phyloP scores from a whole-genome alignment of 2,797 vertebrate species.

The Acestrorhynchus altus region DNA sequence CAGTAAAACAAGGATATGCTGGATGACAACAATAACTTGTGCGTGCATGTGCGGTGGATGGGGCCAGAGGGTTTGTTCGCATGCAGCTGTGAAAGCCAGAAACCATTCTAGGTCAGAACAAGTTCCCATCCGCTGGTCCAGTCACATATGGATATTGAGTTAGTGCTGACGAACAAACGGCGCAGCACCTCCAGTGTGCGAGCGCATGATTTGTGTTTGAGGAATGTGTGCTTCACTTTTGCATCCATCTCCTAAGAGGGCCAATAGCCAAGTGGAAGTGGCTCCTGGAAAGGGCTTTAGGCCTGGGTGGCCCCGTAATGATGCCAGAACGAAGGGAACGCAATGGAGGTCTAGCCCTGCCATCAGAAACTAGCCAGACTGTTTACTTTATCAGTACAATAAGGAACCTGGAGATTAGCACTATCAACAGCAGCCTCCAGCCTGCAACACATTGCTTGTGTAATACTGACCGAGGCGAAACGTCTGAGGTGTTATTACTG shows the following conservation, averaged over 20 bases:
- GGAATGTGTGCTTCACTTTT: neutral
- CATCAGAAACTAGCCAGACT: slow-evolving; percentile 69
- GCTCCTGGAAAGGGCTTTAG: slow-evolving; percentile 8
- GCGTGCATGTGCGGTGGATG: slow-evolving; percentile 1
- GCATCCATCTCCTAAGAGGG: neutral
- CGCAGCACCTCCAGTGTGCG: slow-evolving; percentile 33
- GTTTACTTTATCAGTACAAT: slow-evolving; percentile 71
- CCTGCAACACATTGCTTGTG: slow-evolving; percentile 43
- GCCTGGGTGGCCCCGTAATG: slow-evolving; percentile 27
- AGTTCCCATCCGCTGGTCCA: slow-evolving; percentile 66
- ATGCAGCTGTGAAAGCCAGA: slow-evolving; percentile 53
- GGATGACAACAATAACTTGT: neutral
- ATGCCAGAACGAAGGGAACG: slow-evolving; percentile 34
- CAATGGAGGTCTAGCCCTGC: slow-evolving; percentile 51
- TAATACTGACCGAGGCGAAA: slow-evolving; percentile 53
- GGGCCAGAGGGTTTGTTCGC: slow-evolving; percentile 59
- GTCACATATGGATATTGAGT: slow-evolving; percentile 60
- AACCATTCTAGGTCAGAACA: slow-evolving; percentile 58
- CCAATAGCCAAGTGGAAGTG: neutral
- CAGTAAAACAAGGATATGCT: slow-evolving; percentile 14
- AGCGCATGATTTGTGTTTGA: slow-evolving; percentile 11
- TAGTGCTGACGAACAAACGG: slow-evolving; percentile 29
- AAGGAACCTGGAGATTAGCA: slow-evolving; percentile 67
- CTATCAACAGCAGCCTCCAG: slow-evolving; percentile 61
- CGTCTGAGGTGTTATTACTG: neutral